These are phyloP conservation scores for Nomada fabriciana DNA, from an alignment of 2,888 invertebrate genomes.

Conservation along the genomic window DNA sequence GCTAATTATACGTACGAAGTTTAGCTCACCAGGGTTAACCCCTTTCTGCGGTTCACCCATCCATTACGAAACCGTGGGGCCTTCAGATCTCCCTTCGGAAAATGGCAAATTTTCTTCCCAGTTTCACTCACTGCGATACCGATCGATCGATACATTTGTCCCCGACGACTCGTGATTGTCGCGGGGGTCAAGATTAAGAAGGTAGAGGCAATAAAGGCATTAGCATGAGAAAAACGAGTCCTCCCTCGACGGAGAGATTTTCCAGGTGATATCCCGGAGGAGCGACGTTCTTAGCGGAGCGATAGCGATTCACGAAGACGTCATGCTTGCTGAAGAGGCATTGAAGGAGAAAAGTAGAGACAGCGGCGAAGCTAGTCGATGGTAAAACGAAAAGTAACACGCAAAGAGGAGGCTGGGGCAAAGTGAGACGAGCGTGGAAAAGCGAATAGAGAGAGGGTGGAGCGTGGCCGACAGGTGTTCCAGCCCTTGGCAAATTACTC, in stretches of 20 bases:
- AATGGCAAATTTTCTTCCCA: no score
- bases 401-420: slow-evolving; percentile 49
- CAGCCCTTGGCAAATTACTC: slow-evolving; percentile 65
- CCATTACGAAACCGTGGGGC: no score
- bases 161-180: not conserved
- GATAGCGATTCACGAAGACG: slow-evolving; percentile 43
- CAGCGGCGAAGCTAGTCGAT: not conserved
- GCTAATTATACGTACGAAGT: no score
- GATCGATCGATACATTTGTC: not conserved
- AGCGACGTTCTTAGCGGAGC: not conserved
- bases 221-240: slow-evolving; percentile 18
- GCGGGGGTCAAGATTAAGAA: slow-evolving; percentile 12
- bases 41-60: no score
- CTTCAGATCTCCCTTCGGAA: no score
- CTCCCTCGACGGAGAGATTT: slow-evolving; percentile 4
- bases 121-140: not conserved
- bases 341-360: slow-evolving; percentile 11
- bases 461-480: slow-evolving; percentile 56
- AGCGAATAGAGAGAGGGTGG: slow-evolving; percentile 7
- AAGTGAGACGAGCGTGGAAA: not conserved
- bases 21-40: no score
- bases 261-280: slow-evolving; percentile 25
- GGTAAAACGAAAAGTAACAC: slow-evolving; percentile 55
- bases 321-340: not conserved
- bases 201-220: slow-evolving; percentile 22